A percentile compares a stretch with the other conserved stretches of the same genome.
phyloP scores from a whole-genome alignment of 1,140 invertebrate species.

The Drosophila dunni region DNA sequence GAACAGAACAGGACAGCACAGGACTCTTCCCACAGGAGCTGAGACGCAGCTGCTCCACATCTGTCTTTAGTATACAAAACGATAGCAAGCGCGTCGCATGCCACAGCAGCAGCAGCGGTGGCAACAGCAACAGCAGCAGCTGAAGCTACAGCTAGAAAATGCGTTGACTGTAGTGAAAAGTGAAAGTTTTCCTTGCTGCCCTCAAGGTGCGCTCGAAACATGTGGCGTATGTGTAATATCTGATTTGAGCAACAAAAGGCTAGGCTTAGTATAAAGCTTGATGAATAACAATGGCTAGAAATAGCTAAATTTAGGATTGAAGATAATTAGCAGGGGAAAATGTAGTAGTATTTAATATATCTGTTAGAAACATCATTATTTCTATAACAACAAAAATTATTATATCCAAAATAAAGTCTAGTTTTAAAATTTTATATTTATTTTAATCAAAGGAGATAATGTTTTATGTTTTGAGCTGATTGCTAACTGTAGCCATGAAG shows the following conservation, averaged over 20 bases:
- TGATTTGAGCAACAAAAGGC: neutral
- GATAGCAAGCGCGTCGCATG: constrained; percentile 57
- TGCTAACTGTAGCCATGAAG: too few species aligned
- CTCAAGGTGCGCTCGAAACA: constrained; percentile 4
- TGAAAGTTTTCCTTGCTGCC: constrained; percentile 60
- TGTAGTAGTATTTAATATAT: too few species aligned
- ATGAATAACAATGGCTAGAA: too few species aligned
- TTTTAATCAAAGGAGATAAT: too few species aligned
- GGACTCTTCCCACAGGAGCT: constrained; percentile 68
- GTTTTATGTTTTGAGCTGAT: constrained; percentile 25
- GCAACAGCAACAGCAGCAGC: neutral
- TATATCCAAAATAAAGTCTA: too few species aligned
- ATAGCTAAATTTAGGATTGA: too few species aligned
- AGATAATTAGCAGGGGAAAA: too few species aligned
- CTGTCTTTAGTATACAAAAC: constrained; percentile 73
- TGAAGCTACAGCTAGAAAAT: constrained; percentile 25
- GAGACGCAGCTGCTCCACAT: constrained; percentile 69
- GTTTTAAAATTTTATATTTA: too few species aligned
- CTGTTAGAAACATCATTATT: too few species aligned
- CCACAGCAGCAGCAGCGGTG: constrained; percentile 28
- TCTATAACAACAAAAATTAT: too few species aligned
- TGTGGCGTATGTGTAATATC: constrained; percentile 57
- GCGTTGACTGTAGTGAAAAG: constrained; percentile 67
- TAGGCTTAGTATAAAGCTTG: too few species aligned
- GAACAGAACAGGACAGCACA: constrained; percentile 4